These are phyloP conservation scores for Phenganax stokvisi DNA, from an alignment of 92 coral and sea anemone species.

Conservation along the genomic window DNA sequence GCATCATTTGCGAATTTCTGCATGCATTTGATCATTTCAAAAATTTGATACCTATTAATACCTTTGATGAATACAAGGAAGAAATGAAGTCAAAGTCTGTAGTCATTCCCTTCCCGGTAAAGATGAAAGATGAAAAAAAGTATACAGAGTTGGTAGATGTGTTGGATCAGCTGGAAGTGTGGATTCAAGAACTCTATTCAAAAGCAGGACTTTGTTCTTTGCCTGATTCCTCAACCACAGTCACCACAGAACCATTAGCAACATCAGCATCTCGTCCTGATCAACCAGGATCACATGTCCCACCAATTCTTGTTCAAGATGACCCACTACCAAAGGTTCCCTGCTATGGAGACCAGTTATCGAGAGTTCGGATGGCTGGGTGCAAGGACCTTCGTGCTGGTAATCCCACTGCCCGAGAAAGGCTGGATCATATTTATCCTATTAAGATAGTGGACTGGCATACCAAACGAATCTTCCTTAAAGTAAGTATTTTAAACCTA, in stretches of 20 bases:
- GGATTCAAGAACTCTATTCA: conserved; percentile 45
- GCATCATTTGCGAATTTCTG: too few relatives aligned
- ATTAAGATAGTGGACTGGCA: conserved; percentile 2
- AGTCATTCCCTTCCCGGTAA: conserved; percentile 52
- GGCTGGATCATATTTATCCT: background rate
- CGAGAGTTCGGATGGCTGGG: background rate
- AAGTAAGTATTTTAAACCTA: background rate
- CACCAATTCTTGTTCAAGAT: conserved; percentile 27
- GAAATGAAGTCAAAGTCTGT: conserved; percentile 23
- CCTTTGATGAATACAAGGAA: too few relatives aligned
- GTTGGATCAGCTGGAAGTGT: conserved; percentile 52
- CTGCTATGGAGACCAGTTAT: conserved; percentile 4
- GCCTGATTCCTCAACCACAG: conserved; percentile 32
- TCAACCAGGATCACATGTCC: conserved; percentile 51
- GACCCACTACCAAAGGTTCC: conserved; percentile 32
- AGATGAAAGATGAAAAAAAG: conserved; percentile 56
- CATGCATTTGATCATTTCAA: too few relatives aligned
- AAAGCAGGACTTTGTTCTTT: conserved; percentile 50
- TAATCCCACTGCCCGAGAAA: conserved; percentile 1
- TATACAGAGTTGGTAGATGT: conserved; percentile 57
- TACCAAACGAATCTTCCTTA: background rate
- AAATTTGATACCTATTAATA: too few relatives aligned
- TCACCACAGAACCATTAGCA: conserved; percentile 33
- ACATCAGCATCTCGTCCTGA: conserved; percentile 31
- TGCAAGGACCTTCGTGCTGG: conserved; percentile 8